phyloP scores from a whole-genome alignment of 2,888 invertebrate genomes.

The Cryptocephalus moraei region DNA sequence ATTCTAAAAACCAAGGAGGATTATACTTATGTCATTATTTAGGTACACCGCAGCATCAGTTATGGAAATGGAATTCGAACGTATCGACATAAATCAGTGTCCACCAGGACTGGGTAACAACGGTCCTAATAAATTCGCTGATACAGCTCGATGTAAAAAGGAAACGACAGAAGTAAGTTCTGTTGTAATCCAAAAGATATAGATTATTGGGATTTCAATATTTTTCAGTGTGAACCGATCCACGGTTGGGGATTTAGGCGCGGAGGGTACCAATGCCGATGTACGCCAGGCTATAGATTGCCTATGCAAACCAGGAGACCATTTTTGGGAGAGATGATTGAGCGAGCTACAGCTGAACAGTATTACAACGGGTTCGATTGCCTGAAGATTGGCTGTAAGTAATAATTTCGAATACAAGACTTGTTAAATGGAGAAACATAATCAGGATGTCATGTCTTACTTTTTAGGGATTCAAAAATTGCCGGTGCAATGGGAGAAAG shows the following conservation, averaged over 20 bases:
- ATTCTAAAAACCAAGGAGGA: no score
- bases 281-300: slow-evolving; percentile 77
- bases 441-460: background rate
- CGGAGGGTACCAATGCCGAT: slow-evolving; percentile 92
- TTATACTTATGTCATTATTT: no score
- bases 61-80: slow-evolving; percentile 91
- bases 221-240: slow-evolving; percentile 78
- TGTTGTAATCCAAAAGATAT: background rate
- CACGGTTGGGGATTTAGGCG: slow-evolving; percentile 93
- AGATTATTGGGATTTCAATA: background rate
- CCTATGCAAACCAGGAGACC: slow-evolving; percentile 82
- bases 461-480: slow-evolving; percentile 71
- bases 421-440: background rate
- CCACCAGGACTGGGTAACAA: slow-evolving; percentile 80
- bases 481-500: slow-evolving; percentile 73
- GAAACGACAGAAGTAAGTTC: slow-evolving; percentile 73
- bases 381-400: slow-evolving; percentile 81
- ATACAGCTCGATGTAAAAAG: slow-evolving; percentile 83
- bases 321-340: slow-evolving; percentile 87
- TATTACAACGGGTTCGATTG: slow-evolving; percentile 92
- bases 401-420: background rate
- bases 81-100: slow-evolving; percentile 97
- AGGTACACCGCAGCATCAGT: slow-evolving; percentile 88
- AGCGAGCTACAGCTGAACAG: slow-evolving; percentile 84
- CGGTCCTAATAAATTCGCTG: slow-evolving; percentile 78